phyloP scores from a whole-genome alignment of 2,113 vertebrate genomes.

The Tringa solitaria region DNA sequence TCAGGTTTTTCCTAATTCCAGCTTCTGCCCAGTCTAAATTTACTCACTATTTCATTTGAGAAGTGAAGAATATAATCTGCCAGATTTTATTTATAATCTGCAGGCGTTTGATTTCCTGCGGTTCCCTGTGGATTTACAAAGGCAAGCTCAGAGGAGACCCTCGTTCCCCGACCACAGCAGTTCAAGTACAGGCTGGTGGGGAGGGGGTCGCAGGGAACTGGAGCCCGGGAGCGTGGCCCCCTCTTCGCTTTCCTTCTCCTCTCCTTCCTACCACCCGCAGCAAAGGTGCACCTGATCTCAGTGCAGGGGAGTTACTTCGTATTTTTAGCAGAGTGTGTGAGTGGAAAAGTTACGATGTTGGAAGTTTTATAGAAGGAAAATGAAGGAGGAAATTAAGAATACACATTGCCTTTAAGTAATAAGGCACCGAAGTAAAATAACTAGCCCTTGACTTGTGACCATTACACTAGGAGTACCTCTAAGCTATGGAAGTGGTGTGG shows the following conservation, averaged over 20 bases:
- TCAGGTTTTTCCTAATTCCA: constrained; percentile 35
- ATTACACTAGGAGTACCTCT: not conserved
- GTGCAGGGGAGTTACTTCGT: not conserved
- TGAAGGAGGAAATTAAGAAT: not conserved
- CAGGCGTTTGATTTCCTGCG: not conserved
- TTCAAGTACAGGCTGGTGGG: not conserved
- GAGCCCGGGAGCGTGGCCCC: not conserved
- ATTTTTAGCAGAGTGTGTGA: not conserved
- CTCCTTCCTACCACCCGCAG: not conserved
- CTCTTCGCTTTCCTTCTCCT: not conserved
- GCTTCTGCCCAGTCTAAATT: not conserved
- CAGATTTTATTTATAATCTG: not conserved
- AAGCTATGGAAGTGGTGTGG: not conserved
- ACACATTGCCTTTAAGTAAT: not conserved
- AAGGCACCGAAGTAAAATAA: not conserved
- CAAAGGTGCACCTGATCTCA: not conserved
- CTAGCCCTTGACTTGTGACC: not conserved
- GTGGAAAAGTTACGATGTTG: not conserved
- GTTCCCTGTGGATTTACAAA: not conserved
- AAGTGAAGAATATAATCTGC: not conserved
- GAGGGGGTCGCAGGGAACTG: not conserved
- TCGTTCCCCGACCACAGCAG: not conserved
- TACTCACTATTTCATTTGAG: not conserved
- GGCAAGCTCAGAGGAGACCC: not conserved
- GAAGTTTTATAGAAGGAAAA: not conserved